phyloP scores from a whole-genome alignment of 2,888 invertebrate species.

The Cartodere bifasciata region DNA sequence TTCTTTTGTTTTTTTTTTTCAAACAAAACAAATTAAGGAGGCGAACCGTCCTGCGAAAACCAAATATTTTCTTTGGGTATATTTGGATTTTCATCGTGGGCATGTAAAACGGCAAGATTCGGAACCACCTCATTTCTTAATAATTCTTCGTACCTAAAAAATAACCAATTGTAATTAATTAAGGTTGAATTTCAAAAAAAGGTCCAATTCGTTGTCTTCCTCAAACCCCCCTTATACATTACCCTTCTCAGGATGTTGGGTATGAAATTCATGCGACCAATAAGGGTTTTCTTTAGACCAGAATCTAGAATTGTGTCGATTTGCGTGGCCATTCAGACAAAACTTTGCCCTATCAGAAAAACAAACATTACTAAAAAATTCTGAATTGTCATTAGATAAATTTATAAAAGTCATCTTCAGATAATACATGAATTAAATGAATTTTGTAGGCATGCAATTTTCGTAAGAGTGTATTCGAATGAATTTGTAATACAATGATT shows the following conservation, averaged over 20 bases:
- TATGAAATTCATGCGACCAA: constrained; percentile 6
- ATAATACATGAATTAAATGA: constrained; percentile 1
- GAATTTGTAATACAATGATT: too few relatives aligned
- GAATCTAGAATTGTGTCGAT: constrained; percentile 7
- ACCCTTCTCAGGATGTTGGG: constrained; percentile 6
- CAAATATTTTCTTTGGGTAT: constrained; percentile 7
- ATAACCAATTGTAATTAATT: too few relatives aligned
- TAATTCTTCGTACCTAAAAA: too few relatives aligned
- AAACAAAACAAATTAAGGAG: constrained; percentile 10
- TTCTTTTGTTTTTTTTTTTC: constrained; percentile 10
- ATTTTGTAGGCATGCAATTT: constrained; percentile 8
- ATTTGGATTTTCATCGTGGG: constrained; percentile 1
- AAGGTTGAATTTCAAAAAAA: constrained; percentile 7
- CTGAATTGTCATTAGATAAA: constrained; percentile 5
- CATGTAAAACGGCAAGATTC: constrained; percentile 1
- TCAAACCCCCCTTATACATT: constrained; percentile 5
- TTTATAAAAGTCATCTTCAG: constrained; percentile 6
- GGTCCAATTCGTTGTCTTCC: constrained; percentile 2
- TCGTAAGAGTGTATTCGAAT: too few relatives aligned
- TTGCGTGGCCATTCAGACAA: constrained; percentile 4
- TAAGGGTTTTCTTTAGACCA: constrained; percentile 8
- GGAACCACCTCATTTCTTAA: constrained; percentile 2
- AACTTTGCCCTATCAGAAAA: constrained; percentile 9
- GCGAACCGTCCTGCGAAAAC: constrained; percentile 13
- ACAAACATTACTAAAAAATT: constrained; percentile 2